phyloP scores from a whole-genome alignment of 1,140 invertebrate species.

The Galleria mellonella region DNA sequence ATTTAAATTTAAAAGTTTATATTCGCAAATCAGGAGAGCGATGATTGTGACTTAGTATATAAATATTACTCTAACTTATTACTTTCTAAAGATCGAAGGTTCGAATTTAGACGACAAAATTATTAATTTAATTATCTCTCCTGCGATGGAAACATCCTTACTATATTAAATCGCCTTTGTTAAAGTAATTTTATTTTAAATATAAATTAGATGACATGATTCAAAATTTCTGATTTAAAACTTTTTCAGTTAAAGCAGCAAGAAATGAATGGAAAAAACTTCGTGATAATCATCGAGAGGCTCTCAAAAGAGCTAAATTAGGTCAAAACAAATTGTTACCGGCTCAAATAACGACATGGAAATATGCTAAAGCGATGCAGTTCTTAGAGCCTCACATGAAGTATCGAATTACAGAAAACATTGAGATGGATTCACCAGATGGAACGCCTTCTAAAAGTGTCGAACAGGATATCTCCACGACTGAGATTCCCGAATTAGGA shows the following conservation, averaged over 20 bases:
- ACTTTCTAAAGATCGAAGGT: too few relatives aligned
- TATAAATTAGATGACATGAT: too few relatives aligned
- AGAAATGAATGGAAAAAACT: conserved; percentile 61
- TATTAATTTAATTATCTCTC: too few relatives aligned
- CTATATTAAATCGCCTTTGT: too few relatives aligned
- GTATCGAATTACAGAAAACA: conserved; percentile 61
- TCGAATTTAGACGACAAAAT: too few relatives aligned
- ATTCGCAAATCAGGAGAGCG: too few relatives aligned
- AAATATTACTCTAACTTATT: too few relatives aligned
- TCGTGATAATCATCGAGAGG: conserved; percentile 58
- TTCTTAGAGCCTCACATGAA: conserved; percentile 65
- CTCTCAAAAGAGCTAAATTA: conserved; percentile 53
- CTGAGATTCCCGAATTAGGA: conserved; percentile 17
- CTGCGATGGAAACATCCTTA: too few relatives aligned
- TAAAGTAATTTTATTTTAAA: too few relatives aligned
- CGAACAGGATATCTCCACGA: conserved; percentile 45
- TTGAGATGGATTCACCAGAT: conserved; percentile 41
- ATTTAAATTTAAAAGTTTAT: too few relatives aligned
- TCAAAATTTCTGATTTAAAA: too few relatives aligned
- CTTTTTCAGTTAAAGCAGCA: conserved; percentile 45
- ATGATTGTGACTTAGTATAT: too few relatives aligned
- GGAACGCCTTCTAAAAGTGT: conserved; percentile 15
- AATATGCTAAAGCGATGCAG: conserved; percentile 63
- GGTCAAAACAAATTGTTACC: conserved; percentile 61
- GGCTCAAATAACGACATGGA: conserved; percentile 63